Percentiles rank a stretch among this genome's conserved stretches.
phyloP scores from a whole-genome alignment of 2,113 vertebrate species.

The Micronycteris hirsuta region DNA sequence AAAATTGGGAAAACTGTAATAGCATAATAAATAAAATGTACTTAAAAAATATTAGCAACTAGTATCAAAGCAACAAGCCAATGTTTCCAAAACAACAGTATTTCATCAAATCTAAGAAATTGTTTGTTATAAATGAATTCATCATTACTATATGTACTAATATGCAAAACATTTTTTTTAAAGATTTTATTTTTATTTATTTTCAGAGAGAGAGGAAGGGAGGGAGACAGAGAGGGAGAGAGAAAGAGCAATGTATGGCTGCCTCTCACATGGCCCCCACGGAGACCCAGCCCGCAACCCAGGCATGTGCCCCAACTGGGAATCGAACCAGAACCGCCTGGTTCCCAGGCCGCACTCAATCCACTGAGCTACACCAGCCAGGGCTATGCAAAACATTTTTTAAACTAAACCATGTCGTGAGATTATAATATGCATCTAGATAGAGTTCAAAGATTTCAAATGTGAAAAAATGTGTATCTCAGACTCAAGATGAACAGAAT shows the following conservation, averaged over 20 bases:
- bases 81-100: background rate
- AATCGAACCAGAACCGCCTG: too few species aligned
- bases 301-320: too few species aligned
- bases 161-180: background rate
- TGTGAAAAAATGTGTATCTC: background rate
- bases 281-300: too few species aligned
- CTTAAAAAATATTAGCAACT: background rate
- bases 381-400: background rate
- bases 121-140: background rate
- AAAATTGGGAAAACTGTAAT: too few species aligned
- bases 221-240: too few species aligned
- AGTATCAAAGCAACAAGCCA: background rate
- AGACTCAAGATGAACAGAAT: background rate
- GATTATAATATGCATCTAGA: background rate
- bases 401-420: background rate
- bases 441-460: constrained; percentile 11
- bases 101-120: constrained; percentile 2
- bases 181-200: too few species aligned
- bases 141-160: background rate
- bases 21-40: too few species aligned
- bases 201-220: too few species aligned
- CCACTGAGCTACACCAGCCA: too few species aligned
- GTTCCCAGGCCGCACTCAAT: too few species aligned
- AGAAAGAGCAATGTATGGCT: too few species aligned
- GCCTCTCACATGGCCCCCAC: too few species aligned